Evolutionary conservation across 30 jellyfish, hydroid and myxozoan species (phyloP).

Genomic region (Clytia hemisphaerica): DNA sequence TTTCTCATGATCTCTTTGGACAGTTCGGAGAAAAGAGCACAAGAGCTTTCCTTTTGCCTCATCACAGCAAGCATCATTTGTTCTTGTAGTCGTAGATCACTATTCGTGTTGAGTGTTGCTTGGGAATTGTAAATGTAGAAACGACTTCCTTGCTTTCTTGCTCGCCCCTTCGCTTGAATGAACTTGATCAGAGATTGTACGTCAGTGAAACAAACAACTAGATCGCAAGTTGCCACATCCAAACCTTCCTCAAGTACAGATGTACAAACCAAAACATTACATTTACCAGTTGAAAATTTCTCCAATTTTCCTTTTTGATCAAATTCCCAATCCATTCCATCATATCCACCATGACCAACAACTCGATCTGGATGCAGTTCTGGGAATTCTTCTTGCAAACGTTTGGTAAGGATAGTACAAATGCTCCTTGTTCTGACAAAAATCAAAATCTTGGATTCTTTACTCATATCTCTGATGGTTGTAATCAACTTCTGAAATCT

Average conservation of each 20-base stretch:
- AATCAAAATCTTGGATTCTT: constrained; percentile 33
- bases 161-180: constrained; percentile 68
- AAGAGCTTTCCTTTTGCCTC: constrained; percentile 19
- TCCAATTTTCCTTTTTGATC: constrained; percentile 41
- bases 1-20: constrained; percentile 32
- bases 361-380: constrained; percentile 34
- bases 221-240: constrained; percentile 64
- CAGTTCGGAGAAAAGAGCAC: constrained; percentile 19
- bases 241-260: constrained; percentile 86
- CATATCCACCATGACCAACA: constrained; percentile 72
- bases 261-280: constrained; percentile 53
- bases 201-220: constrained; percentile 60
- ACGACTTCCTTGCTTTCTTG: constrained; percentile 46
- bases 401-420: constrained; percentile 13
- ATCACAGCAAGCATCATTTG: constrained; percentile 21
- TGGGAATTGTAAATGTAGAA: constrained; percentile 37
- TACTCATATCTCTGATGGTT: constrained; percentile 9
- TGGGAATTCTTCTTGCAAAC: constrained; percentile 25
- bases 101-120: background rate
- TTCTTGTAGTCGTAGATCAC: constrained; percentile 41
- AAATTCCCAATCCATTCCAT: constrained; percentile 82
- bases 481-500: constrained; percentile 23
- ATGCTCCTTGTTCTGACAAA: constrained; percentile 47
- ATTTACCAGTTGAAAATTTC: constrained; percentile 43
- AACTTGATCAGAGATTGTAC: constrained; percentile 28